Evolutionary conservation across 2,888 invertebrate genomes (phyloP).

Genomic region (Noctua pronuba): DNA sequence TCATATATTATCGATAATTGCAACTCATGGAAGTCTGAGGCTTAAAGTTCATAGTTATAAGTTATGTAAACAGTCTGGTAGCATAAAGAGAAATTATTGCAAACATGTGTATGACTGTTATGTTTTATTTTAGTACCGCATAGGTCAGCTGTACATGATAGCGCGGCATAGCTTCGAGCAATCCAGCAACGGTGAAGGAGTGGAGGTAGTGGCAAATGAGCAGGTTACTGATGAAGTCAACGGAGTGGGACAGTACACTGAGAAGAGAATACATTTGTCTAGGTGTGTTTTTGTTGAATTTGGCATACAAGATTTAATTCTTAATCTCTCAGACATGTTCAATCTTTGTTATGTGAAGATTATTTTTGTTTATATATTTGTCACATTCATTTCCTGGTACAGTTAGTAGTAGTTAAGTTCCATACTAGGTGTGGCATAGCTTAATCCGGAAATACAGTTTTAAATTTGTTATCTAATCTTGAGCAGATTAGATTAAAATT

Average conservation of each 20-base stretch:
- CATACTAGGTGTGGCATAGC: slow-evolving; percentile 8
- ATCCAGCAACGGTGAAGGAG: slow-evolving; percentile 96
- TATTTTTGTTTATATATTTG: background rate
- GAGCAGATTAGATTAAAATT: slow-evolving; percentile 14
- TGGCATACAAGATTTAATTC: background rate
- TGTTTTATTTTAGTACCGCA: slow-evolving; percentile 93
- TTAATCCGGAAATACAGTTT: slow-evolving; percentile 16
- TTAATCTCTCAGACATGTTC: background rate
- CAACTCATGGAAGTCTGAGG: slow-evolving; percentile 10
- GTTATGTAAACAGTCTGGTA: slow-evolving; percentile 41
- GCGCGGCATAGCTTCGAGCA: slow-evolving; percentile 98
- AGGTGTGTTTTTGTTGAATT: slow-evolving; percentile 88
- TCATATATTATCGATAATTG: slow-evolving; percentile 28
- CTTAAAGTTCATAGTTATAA: slow-evolving; percentile 26
- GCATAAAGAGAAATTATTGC: slow-evolving; percentile 1
- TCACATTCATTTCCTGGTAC: background rate
- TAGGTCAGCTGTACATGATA: slow-evolving; percentile 98
- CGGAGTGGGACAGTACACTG: slow-evolving; percentile 96
- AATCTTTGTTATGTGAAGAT: background rate
- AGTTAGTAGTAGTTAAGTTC: too few species aligned
- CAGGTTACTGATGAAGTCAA: slow-evolving; percentile 94
- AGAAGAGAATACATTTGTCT: slow-evolving; percentile 97
- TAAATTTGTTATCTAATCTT: slow-evolving; percentile 4
- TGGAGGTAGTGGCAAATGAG: slow-evolving; percentile 96
- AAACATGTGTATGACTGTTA: slow-evolving; percentile 25